Evolutionary conservation across 1,140 invertebrate genomes (phyloP).

Genomic region (Papilio polytes): DNA sequence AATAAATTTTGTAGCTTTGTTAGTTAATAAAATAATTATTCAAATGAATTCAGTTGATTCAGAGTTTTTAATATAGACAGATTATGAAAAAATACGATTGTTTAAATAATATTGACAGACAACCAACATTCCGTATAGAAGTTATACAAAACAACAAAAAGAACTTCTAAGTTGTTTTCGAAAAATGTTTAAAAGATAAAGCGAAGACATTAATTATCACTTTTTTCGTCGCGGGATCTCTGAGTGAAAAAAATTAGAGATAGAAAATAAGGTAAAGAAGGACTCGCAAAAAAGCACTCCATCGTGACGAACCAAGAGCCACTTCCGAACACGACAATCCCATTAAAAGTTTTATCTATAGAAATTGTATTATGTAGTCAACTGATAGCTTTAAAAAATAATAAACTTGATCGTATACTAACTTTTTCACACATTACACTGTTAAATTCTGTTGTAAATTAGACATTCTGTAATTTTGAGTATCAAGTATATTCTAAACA

Average conservation of each 20-base stretch:
- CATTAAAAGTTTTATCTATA: slow-evolving; percentile 59
- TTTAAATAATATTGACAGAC: background rate
- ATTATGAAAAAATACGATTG: background rate
- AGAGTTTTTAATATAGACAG: background rate
- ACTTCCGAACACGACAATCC: slow-evolving; percentile 71
- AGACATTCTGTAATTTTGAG: no score
- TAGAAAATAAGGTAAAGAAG: slow-evolving; percentile 55
- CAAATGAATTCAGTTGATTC: background rate
- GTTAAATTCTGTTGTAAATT: no score
- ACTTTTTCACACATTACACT: background rate
- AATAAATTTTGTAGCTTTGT: background rate
- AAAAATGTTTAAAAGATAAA: slow-evolving; percentile 40
- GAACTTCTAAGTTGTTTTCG: slow-evolving; percentile 10
- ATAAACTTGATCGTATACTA: slow-evolving; percentile 33
- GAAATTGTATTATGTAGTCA: slow-evolving; percentile 49
- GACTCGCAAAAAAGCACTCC: slow-evolving; percentile 63
- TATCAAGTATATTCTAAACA: no score
- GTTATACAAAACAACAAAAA: background rate
- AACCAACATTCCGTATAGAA: background rate
- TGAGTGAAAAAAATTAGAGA: slow-evolving; percentile 45
- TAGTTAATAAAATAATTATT: no score
- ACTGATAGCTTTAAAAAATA: background rate
- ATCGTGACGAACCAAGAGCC: slow-evolving; percentile 64
- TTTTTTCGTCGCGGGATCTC: slow-evolving; percentile 40
- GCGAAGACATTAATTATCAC: slow-evolving; percentile 41